Evolutionary conservation across 2,113 vertebrate species (phyloP).

Genomic region (Deroptyus accipitrinus): DNA sequence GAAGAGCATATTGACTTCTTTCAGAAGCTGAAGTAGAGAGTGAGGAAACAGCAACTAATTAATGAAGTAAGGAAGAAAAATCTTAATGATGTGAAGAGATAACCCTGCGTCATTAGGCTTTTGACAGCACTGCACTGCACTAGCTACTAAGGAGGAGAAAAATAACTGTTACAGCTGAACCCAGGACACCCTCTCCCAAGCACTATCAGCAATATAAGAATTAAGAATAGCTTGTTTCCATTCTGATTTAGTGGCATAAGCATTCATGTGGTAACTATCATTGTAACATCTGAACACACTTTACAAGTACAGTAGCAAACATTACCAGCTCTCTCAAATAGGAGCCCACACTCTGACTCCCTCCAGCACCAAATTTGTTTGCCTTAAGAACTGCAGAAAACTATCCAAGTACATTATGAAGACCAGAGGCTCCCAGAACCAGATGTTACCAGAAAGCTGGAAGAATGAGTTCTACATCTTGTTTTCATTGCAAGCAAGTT

Average conservation of each 20-base stretch:
- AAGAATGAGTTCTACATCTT: conserved; percentile 32
- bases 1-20: not conserved
- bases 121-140: not conserved
- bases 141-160: not conserved
- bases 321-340: not conserved
- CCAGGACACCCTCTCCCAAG: not conserved
- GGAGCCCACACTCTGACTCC: not conserved
- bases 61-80: not conserved
- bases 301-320: conserved; percentile 47
- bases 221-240: not conserved
- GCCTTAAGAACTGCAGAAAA: not conserved
- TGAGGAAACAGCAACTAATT: not conserved
- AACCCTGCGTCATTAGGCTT: not conserved
- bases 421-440: conserved; percentile 1
- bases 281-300: not conserved
- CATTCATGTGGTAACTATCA: not conserved
- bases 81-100: not conserved
- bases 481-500: conserved; percentile 8
- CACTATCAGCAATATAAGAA: not conserved
- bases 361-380: not conserved
- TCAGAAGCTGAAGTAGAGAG: not conserved
- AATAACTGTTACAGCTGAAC: not conserved
- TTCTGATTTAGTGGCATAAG: not conserved
- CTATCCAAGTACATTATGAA: conserved; percentile 18
- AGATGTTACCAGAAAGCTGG: conserved; percentile 1